Evolutionary conservation across 2,888 invertebrate genomes (phyloP).

Genomic region (Cephus runcator): DNA sequence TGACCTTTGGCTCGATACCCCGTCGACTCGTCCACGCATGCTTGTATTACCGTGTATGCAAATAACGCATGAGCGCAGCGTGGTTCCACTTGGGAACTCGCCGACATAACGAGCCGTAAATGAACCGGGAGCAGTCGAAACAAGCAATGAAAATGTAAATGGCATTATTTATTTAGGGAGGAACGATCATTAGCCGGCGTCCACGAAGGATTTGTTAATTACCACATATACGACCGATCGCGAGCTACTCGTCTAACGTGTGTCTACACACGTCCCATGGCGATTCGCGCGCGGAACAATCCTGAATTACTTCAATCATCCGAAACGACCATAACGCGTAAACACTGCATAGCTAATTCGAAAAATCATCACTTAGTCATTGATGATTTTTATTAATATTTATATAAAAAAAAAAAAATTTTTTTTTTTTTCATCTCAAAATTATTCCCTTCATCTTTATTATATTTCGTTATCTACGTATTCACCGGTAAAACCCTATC

Average conservation of each 20-base stretch:
- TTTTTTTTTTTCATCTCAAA: background rate
- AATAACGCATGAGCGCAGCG: background rate
- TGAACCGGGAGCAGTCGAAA: constrained; percentile 21
- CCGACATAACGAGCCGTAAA: constrained; percentile 36
- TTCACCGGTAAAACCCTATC: too few relatives aligned
- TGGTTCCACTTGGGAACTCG: constrained; percentile 5
- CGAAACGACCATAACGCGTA: background rate
- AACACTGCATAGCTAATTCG: background rate
- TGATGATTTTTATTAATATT: background rate
- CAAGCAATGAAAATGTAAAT: constrained; percentile 39
- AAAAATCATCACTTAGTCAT: background rate
- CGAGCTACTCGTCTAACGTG: constrained; percentile 1
- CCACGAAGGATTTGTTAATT: constrained; percentile 13
- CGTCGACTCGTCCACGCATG: background rate
- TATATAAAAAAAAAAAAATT: too few relatives aligned
- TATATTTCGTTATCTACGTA: background rate
- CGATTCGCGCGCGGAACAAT: constrained; percentile 47
- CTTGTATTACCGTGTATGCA: background rate
- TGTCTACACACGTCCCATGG: constrained; percentile 29
- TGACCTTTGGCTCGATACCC: background rate
- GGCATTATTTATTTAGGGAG: background rate
- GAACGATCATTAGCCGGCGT: background rate
- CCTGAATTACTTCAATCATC: constrained; percentile 21
- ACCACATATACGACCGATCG: background rate
- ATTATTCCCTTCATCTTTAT: background rate